These are phyloP conservation scores for Drosophila pandora DNA, from an alignment of 1,140 invertebrate species.

Conservation along the genomic window DNA sequence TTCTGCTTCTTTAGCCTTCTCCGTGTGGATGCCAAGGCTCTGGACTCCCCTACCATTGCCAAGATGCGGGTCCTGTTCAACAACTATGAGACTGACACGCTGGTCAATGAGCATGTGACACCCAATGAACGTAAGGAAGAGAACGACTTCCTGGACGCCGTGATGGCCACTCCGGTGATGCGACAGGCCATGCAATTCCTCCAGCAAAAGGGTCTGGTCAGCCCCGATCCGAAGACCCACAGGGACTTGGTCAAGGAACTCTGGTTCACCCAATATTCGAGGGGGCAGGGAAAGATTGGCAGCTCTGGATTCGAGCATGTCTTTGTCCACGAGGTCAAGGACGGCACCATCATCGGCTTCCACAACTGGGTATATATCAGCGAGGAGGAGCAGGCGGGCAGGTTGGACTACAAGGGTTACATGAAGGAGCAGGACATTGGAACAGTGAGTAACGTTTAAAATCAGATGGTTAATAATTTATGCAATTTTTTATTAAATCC, in stretches of 20 bases:
- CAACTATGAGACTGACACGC: conserved; percentile 90
- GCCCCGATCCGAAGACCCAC: conserved; percentile 88
- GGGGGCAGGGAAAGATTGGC: conserved; percentile 89
- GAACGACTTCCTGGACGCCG: conserved; percentile 89
- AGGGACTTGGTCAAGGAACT: conserved; percentile 89
- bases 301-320: conserved; percentile 95
- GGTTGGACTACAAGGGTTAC: conserved; percentile 91
- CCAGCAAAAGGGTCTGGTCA: conserved; percentile 87
- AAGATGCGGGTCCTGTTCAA: conserved; percentile 89
- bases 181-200: conserved; percentile 89
- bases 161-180: conserved; percentile 90
- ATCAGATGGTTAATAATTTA: no score
- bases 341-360: conserved; percentile 90
- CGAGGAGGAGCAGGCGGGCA: conserved; percentile 88
- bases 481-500: no score
- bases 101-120: conserved; percentile 91
- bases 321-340: conserved; percentile 93
- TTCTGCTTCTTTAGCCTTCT: conserved; percentile 40
- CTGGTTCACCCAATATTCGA: conserved; percentile 93
- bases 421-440: conserved; percentile 89
- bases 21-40: conserved; percentile 58
- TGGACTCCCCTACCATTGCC: conserved; percentile 86
- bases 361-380: conserved; percentile 96
- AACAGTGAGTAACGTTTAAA: conserved; percentile 85
- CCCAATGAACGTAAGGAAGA: conserved; percentile 90